Percentiles rank a stretch among this genome's conserved stretches.
phyloP scores from a whole-genome alignment of 2,888 invertebrate species.

The Muschampia plurimacula region DNA sequence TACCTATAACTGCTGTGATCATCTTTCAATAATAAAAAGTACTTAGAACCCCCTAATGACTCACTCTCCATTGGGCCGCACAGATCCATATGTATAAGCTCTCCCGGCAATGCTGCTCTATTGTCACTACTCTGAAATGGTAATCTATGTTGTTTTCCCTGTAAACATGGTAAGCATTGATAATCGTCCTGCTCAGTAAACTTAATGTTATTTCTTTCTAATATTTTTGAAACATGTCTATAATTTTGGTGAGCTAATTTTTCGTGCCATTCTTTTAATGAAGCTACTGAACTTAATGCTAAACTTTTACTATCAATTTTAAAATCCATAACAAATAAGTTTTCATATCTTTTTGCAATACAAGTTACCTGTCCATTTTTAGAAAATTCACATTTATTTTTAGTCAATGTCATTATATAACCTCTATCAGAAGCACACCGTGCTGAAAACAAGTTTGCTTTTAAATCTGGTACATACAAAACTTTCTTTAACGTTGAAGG shows the following conservation, averaged over 20 bases:
- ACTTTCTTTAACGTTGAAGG: neutral
- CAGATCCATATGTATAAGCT: neutral
- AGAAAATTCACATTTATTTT: neutral
- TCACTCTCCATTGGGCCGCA: neutral
- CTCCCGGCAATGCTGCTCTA: neutral
- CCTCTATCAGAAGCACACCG: neutral
- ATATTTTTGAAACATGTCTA: neutral
- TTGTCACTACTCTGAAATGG: neutral
- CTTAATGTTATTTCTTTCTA: neutral
- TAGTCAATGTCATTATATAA: neutral
- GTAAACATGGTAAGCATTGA: conserved; percentile 3
- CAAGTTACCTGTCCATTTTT: neutral
- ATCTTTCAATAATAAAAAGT: neutral
- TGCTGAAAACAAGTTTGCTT: neutral
- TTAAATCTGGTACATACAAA: neutral
- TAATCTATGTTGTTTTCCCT: neutral
- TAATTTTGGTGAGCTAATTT: conserved; percentile 1
- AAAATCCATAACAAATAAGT: conserved; percentile 2
- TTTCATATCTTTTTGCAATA: neutral
- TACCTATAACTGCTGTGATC: neutral
- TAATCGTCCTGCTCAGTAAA: neutral
- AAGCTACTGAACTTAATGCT: neutral
- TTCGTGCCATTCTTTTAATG: neutral
- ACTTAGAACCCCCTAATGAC: neutral
- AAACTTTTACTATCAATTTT: neutral